Conservation (phyloP, 2,888 invertebrate genomes). For the Ernsta delagoae region DNA sequence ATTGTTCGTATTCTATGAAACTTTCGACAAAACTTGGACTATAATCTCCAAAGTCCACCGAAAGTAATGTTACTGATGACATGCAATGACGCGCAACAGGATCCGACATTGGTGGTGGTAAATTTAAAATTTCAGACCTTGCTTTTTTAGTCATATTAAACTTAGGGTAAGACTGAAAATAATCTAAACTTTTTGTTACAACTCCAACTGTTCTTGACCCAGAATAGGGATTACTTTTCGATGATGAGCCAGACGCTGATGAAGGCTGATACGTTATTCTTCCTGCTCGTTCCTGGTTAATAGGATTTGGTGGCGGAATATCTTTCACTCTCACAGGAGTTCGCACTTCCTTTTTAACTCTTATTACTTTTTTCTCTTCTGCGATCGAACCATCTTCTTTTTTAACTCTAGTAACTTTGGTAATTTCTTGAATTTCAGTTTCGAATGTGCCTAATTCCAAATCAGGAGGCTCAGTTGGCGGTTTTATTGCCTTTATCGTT, state of each 20-base stretch:
- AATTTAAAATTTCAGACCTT: constrained; percentile 40
- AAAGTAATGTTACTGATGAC: constrained; percentile 40
- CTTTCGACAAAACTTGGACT: constrained; percentile 3
- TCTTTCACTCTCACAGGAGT: constrained; percentile 40
- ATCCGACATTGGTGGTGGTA: constrained; percentile 38
- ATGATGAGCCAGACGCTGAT: constrained; percentile 37
- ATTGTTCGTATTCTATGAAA: constrained; percentile 22
- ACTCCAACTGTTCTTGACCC: constrained; percentile 46
- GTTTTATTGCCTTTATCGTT: background rate
- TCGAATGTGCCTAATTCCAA: constrained; percentile 50
- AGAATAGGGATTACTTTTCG: constrained; percentile 45
- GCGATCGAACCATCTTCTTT: constrained; percentile 54
- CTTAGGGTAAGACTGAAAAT: background rate
- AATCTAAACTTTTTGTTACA: constrained; percentile 37
- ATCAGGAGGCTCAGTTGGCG: constrained; percentile 34
- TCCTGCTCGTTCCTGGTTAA: constrained; percentile 24
- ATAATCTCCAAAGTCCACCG: constrained; percentile 37
- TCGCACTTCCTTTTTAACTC: constrained; percentile 50
- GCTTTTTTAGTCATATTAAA: constrained; percentile 22
- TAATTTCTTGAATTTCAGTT: constrained; percentile 53
- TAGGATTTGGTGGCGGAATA: constrained; percentile 34
- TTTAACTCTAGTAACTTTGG: constrained; percentile 50
- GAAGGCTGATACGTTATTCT: constrained; percentile 38
- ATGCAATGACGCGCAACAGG: constrained; percentile 41
- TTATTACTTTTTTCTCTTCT: constrained; percentile 53